Evolutionary conservation across 2,888 invertebrate species (phyloP).

Genomic region (Harpagoxenus sublaevis): DNA sequence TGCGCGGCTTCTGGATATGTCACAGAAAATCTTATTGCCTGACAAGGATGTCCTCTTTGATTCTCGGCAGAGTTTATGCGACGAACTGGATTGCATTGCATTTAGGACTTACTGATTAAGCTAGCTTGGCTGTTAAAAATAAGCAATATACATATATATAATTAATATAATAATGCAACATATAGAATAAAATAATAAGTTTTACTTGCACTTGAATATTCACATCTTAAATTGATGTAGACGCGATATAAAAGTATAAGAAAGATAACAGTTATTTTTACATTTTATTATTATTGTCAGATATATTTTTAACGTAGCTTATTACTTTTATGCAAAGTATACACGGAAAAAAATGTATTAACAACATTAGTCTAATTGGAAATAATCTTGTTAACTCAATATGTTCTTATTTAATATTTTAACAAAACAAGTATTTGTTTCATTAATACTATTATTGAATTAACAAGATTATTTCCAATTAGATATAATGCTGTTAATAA

Average conservation of each 20-base stretch:
- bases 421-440: not conserved
- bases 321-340: not conserved
- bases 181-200: not conserved
- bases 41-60: conserved; percentile 23
- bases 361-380: not conserved
- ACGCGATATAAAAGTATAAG: not conserved
- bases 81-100: conserved; percentile 7
- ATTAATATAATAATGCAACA: not conserved
- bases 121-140: not conserved
- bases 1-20: not conserved
- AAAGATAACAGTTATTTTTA: not conserved
- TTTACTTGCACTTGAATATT: not conserved
- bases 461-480: not conserved
- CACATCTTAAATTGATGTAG: not conserved
- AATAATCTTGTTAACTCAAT: not conserved
- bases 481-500: not conserved
- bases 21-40: conserved; percentile 7
- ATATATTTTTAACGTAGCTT: not conserved
- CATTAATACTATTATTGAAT: not conserved
- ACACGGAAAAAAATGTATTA: not conserved
- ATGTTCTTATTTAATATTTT: not conserved
- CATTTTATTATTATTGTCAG: not conserved
- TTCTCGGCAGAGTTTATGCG: not conserved
- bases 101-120: not conserved
- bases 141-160: too few relatives aligned